Percentiles rank a stretch among this genome's conserved stretches.
Evolutionary conservation across 2,113 vertebrate genomes (phyloP).

Genomic region (Suricata suricatta): DNA sequence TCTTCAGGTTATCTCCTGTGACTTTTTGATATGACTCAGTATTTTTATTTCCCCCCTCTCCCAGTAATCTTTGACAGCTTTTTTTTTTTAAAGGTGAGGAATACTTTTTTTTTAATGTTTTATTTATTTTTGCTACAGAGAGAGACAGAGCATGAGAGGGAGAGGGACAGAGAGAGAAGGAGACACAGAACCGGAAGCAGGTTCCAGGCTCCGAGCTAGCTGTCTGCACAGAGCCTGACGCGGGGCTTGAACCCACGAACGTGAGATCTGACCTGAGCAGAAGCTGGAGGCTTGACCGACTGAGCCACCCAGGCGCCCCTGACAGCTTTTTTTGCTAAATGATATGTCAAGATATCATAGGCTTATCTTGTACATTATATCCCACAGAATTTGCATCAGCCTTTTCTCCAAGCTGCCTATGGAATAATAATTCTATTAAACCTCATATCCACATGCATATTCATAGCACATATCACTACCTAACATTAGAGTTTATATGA

Average conservation of each 20-base stretch:
- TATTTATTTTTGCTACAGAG: no score
- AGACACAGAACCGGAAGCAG: no score
- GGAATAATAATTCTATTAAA: not conserved
- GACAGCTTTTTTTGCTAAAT: conserved; percentile 18
- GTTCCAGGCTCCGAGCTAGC: no score
- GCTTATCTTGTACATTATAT: not conserved
- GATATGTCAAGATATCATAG: not conserved
- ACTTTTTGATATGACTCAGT: not conserved
- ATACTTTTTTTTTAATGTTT: no score
- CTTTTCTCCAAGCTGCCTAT: not conserved
- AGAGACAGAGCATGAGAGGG: no score
- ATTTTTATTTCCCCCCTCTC: not conserved
- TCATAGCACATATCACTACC: not conserved
- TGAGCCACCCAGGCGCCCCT: no score
- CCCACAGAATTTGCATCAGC: not conserved
- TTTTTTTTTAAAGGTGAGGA: no score
- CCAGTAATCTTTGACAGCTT: not conserved
- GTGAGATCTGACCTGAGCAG: no score
- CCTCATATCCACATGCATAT: not conserved
- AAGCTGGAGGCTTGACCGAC: no score
- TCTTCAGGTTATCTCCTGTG: not conserved
- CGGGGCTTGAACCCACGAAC: no score
- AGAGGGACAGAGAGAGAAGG: no score
- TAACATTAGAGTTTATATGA: not conserved
- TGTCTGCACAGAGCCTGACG: no score